phyloP scores from a whole-genome alignment of 2,113 vertebrate genomes.

The Esox niger region DNA sequence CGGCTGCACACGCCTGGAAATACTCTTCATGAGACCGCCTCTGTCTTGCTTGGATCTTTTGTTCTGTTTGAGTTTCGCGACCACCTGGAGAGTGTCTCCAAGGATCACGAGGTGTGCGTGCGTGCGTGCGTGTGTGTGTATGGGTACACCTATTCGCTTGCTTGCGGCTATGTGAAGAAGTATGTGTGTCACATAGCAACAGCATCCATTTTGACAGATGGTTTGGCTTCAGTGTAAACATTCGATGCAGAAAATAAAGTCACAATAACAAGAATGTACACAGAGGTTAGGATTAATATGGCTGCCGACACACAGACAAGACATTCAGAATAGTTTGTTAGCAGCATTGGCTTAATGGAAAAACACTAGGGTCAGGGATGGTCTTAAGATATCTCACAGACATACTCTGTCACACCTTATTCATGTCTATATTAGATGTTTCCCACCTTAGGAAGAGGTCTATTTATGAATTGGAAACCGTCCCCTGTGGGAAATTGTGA shows the following conservation, averaged over 20 bases:
- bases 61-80: constrained; percentile 4
- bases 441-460: no score
- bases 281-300: constrained; percentile 14
- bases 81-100: constrained; percentile 18
- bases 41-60: no score
- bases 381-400: background rate
- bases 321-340: constrained; percentile 15
- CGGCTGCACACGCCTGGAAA: no score
- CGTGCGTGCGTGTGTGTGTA: constrained; percentile 15
- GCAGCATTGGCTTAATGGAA: background rate
- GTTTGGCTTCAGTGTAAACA: background rate
- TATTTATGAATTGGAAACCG: no score
- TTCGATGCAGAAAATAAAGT: background rate
- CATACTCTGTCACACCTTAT: background rate
- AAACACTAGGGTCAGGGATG: constrained; percentile 17
- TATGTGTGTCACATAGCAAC: constrained; percentile 18
- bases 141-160: no score
- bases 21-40: no score
- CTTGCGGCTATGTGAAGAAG: no score
- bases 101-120: no score
- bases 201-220: background rate
- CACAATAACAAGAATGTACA: background rate
- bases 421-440: no score
- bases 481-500: no score
- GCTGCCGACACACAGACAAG: constrained; percentile 7